These are phyloP conservation scores for Falco rusticolus DNA, from an alignment of 2,797 vertebrate genomes.

Conservation along the genomic window DNA sequence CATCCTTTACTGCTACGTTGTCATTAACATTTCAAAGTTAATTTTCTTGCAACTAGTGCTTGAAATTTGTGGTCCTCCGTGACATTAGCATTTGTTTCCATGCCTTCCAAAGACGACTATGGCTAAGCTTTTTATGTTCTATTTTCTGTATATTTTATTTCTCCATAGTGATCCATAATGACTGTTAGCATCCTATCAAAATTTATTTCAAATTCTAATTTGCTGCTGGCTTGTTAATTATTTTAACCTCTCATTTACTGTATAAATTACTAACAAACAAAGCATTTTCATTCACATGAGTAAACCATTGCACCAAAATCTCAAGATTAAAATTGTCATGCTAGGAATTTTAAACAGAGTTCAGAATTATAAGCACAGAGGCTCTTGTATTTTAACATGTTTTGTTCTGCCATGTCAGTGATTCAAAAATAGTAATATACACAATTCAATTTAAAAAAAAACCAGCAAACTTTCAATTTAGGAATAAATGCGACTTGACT, in stretches of 20 bases:
- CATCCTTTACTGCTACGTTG: conserved; percentile 73
- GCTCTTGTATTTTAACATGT: background rate
- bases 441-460: background rate
- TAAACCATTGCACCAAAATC: conserved; percentile 12
- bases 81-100: conserved; percentile 58
- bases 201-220: conserved; percentile 63
- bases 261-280: conserved; percentile 70
- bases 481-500: background rate
- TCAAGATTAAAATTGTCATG: background rate
- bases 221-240: conserved; percentile 67
- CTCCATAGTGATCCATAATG: conserved; percentile 51
- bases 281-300: conserved; percentile 59
- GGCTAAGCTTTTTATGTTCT: conserved; percentile 60
- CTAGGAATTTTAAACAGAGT: background rate
- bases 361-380: background rate
- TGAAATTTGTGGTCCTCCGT: conserved; percentile 42
- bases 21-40: conserved; percentile 74
- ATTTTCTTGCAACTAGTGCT: conserved; percentile 67
- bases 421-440: background rate
- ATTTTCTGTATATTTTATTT: conserved; percentile 62
- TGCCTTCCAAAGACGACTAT: conserved; percentile 52
- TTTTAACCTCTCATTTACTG: conserved; percentile 58
- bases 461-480: background rate
- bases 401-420: background rate
- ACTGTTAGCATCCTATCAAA: conserved; percentile 32